These are phyloP conservation scores for Eupleurogrammus muticus DNA, from an alignment of 2,797 vertebrate genomes.

Conservation along the genomic window DNA sequence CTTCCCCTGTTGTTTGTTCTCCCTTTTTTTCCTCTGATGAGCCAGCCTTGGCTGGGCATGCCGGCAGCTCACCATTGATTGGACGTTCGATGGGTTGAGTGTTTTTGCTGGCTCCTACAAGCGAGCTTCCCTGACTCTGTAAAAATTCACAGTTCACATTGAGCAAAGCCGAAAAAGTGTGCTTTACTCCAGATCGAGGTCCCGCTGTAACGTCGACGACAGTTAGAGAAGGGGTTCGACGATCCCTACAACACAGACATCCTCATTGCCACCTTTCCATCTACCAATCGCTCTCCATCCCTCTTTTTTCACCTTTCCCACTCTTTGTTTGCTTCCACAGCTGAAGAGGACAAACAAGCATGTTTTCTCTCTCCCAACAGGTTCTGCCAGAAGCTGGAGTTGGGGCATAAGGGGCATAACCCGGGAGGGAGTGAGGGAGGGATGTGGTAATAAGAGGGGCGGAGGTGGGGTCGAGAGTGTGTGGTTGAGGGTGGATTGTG, in stretches of 20 bases:
- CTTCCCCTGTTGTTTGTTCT: conserved; percentile 73
- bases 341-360: conserved; percentile 57
- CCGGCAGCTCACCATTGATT: conserved; percentile 78
- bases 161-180: conserved; percentile 68
- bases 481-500: conserved; percentile 74
- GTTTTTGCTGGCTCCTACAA: conserved; percentile 67
- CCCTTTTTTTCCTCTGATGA: conserved; percentile 75
- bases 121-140: conserved; percentile 66
- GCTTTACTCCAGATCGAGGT: conserved; percentile 64
- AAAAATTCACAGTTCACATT: conserved; percentile 35
- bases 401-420: conserved; percentile 29
- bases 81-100: conserved; percentile 78
- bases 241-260: conserved; percentile 43
- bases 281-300: conserved; percentile 44
- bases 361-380: conserved; percentile 70
- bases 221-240: conserved; percentile 25
- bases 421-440: conserved; percentile 38
- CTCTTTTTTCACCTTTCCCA: conserved; percentile 38
- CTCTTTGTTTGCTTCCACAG: conserved; percentile 74
- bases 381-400: conserved; percentile 63
- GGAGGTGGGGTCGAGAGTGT: conserved; percentile 73
- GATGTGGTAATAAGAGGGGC: conserved; percentile 54
- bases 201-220: conserved; percentile 48
- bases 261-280: conserved; percentile 48
- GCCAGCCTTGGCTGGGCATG: conserved; percentile 62